These are phyloP conservation scores for Drosophila seguyi DNA, from an alignment of 1,140 invertebrate genomes.

Conservation along the genomic window DNA sequence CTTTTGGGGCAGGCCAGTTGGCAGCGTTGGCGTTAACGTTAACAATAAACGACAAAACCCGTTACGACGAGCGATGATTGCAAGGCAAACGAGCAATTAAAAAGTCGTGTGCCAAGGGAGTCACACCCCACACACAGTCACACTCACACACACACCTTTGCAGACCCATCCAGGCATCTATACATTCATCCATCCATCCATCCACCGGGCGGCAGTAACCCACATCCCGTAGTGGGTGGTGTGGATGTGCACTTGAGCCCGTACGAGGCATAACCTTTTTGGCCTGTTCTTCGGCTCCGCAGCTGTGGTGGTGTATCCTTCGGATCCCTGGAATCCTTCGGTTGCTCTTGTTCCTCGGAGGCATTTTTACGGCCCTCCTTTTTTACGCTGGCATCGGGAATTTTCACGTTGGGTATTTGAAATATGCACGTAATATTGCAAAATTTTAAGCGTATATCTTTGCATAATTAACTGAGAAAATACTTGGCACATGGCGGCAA, in stretches of 20 bases:
- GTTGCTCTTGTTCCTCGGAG: conserved; percentile 54
- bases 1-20: conserved; percentile 38
- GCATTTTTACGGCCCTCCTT: conserved; percentile 72
- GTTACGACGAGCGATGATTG: conserved; percentile 78
- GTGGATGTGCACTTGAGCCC: conserved; percentile 7
- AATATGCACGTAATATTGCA: conserved; percentile 84
- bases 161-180: not conserved
- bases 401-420: conserved; percentile 72
- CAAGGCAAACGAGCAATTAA: conserved; percentile 81
- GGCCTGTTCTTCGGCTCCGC: conserved; percentile 14
- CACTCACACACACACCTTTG: not conserved
- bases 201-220: conserved; percentile 22
- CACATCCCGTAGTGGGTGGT: conserved; percentile 12
- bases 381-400: conserved; percentile 57
- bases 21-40: conserved; percentile 34
- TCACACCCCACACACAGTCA: conserved; percentile 6
- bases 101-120: conserved; percentile 60
- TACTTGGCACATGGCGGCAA: conserved; percentile 61
- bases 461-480: conserved; percentile 84
- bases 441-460: conserved; percentile 84
- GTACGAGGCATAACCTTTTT: conserved; percentile 58
- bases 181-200: conserved; percentile 8
- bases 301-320: conserved; percentile 24
- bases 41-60: conserved; percentile 76
- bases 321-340: conserved; percentile 31